Conservation (phyloP, 92 coral and sea anemone genomes). For the Paramuricea clavata region DNA sequence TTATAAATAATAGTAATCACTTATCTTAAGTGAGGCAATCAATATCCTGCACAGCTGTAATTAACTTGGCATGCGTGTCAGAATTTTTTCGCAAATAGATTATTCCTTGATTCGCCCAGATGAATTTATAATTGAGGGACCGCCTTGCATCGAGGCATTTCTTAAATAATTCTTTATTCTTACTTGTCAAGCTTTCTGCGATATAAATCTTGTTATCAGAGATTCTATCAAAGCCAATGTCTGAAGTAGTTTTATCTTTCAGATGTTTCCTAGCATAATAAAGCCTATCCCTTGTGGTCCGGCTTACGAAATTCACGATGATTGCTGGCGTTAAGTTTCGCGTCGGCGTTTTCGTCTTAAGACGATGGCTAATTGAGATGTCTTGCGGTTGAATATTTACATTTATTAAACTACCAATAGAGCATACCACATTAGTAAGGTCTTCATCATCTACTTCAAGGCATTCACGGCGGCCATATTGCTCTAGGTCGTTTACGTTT, state of each 20-base stretch:
- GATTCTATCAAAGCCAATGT: conserved; percentile 10
- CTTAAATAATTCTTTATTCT: conserved; percentile 18
- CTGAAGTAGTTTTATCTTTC: conserved; percentile 21
- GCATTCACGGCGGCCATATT: conserved; percentile 34
- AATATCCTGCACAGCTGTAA: conserved; percentile 18
- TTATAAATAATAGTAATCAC: no score
- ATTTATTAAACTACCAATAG: conserved; percentile 4
- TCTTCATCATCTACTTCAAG: conserved; percentile 26
- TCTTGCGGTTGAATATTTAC: not conserved
- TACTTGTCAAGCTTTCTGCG: conserved; percentile 32
- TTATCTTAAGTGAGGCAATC: not conserved
- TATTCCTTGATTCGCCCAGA: conserved; percentile 20
- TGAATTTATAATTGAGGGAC: conserved; percentile 26
- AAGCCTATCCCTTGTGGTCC: not conserved
- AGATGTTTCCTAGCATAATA: conserved; percentile 29
- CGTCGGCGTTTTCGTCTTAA: not conserved
- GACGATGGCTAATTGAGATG: conserved; percentile 27
- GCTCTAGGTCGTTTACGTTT: conserved; percentile 24
- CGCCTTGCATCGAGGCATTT: not conserved
- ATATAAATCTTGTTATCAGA: conserved; percentile 21
- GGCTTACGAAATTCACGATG: conserved; percentile 15
- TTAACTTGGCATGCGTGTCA: conserved; percentile 14
- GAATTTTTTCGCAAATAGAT: not conserved
- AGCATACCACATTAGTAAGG: not conserved
- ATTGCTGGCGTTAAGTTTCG: conserved; percentile 20